Conservation (phyloP, 2,797 vertebrate genomes). For the Anguilla pacifica region DNA sequence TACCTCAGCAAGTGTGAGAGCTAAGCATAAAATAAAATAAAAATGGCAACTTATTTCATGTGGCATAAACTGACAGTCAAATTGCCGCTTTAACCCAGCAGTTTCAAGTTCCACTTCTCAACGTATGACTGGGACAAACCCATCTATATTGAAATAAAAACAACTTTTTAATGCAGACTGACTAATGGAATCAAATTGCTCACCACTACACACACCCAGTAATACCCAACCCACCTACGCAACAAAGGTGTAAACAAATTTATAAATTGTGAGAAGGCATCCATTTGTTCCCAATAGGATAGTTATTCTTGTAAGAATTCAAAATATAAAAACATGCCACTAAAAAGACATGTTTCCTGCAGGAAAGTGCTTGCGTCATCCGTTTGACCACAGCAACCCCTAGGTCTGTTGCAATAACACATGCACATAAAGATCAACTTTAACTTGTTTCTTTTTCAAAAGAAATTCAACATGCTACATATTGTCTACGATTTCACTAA, state of each 20-base stretch:
- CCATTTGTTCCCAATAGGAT: not conserved
- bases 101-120: not conserved
- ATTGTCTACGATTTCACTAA: not conserved
- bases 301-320: not conserved
- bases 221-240: not conserved
- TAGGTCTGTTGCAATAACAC: not conserved
- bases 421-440: not conserved
- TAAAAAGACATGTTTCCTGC: not conserved
- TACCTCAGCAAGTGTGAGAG: not conserved
- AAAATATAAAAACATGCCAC: not conserved
- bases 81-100: not conserved
- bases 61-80: not conserved
- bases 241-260: not conserved
- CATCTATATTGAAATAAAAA: not conserved
- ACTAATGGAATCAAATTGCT: not conserved
- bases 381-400: not conserved
- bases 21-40: not conserved
- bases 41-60: not conserved
- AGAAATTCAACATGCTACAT: constrained; percentile 21
- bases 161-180: not conserved
- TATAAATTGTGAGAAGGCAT: not conserved
- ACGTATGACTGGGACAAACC: not conserved
- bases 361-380: not conserved
- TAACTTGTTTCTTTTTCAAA: not conserved
- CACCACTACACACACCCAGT: not conserved